Evolutionary conservation across 1,140 invertebrate genomes (phyloP).

Genomic region (Ostrea denselamellosa): DNA sequence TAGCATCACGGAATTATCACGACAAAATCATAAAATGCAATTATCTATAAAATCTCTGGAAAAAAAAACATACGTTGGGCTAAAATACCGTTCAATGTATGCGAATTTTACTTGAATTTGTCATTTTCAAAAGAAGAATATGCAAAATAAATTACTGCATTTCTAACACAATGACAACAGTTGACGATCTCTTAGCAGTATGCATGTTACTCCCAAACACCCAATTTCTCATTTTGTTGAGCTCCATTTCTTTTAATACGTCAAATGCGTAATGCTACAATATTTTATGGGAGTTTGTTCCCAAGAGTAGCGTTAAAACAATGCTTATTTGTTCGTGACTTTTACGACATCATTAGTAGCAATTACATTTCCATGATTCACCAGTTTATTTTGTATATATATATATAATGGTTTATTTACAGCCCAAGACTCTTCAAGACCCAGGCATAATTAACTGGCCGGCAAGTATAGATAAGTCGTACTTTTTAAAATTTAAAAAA

Average conservation of each 20-base stretch:
- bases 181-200: background rate
- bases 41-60: background rate
- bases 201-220: background rate
- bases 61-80: no score
- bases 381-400: background rate
- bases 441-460: slow-evolving; percentile 59
- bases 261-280: background rate
- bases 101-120: background rate
- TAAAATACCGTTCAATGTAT: background rate
- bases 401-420: background rate
- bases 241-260: no score
- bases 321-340: background rate
- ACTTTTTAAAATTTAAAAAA: no score
- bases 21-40: background rate
- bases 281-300: background rate
- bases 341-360: background rate
- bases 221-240: no score
- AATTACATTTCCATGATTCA: background rate
- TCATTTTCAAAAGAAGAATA: background rate
- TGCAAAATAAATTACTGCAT: background rate
- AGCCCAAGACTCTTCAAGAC: slow-evolving; percentile 37
- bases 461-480: slow-evolving; percentile 44
- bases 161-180: background rate
- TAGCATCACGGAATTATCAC: no score
- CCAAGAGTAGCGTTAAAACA: background rate